Percentiles rank a stretch among this genome's conserved stretches.
These are phyloP conservation scores for Pristis pectinata DNA, from an alignment of 2,797 vertebrate species.

Conservation along the genomic window DNA sequence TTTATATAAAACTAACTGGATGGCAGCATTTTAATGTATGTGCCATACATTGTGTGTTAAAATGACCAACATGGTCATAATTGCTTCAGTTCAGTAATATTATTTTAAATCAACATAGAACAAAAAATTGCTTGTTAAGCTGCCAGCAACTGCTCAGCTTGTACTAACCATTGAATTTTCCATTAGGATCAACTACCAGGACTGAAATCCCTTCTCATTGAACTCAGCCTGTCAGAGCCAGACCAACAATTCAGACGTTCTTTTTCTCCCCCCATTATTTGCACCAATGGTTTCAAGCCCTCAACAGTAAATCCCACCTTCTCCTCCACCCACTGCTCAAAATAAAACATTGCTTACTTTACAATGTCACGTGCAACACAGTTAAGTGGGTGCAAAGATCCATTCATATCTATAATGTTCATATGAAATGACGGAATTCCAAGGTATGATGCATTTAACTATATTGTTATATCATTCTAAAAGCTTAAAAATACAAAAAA, in stretches of 20 bases:
- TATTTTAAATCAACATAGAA: neutral
- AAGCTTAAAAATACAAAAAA: neutral
- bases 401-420: neutral
- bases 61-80: neutral
- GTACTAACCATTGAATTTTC: neutral
- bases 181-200: neutral
- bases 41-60: neutral
- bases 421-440: neutral
- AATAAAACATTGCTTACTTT: neutral
- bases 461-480: neutral
- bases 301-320: neutral
- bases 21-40: neutral
- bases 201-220: too few species aligned
- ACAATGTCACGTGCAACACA: neutral
- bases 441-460: neutral
- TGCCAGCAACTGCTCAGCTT: neutral
- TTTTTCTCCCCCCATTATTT: neutral
- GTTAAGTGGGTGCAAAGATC: neutral
- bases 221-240: neutral
- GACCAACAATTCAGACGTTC: neutral
- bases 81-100: neutral
- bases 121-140: neutral
- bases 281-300: neutral
- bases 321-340: neutral
- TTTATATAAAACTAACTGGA: neutral